Evolutionary conservation across 2,797 vertebrate genomes (phyloP).

Genomic region (Phrynocephalus forsythii): DNA sequence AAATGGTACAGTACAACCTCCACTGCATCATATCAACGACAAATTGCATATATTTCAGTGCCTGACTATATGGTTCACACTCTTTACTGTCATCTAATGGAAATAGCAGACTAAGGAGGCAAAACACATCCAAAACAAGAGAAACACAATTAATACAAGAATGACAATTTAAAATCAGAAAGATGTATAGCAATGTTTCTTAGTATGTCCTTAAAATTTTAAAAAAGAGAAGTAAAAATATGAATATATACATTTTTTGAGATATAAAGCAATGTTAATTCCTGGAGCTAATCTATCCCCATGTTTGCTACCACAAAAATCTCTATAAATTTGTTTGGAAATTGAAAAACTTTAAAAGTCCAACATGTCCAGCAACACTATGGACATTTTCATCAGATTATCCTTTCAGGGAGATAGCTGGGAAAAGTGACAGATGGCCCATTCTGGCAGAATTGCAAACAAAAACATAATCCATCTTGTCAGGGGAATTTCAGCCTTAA

Average conservation of each 20-base stretch:
- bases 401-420: constrained; percentile 37
- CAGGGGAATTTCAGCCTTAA: constrained; percentile 41
- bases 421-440: constrained; percentile 59
- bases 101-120: too few species aligned
- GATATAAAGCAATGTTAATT: neutral
- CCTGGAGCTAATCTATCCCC: neutral
- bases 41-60: too few species aligned
- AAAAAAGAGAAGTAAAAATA: too few species aligned
- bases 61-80: too few species aligned
- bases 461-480: constrained; percentile 49
- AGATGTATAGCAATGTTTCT: too few species aligned
- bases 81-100: too few species aligned
- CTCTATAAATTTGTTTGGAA: constrained; percentile 43
- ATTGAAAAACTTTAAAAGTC: constrained; percentile 34
- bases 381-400: constrained; percentile 39
- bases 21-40: neutral
- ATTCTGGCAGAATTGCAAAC: constrained; percentile 38
- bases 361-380: constrained; percentile 31
- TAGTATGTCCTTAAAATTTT: too few species aligned
- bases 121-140: too few species aligned
- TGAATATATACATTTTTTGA: neutral
- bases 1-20: neutral
- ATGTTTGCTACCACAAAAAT: constrained; percentile 19
- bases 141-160: too few species aligned
- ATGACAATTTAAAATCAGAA: too few species aligned